A percentile compares a stretch with the other conserved stretches of the same genome.
phyloP scores from a whole-genome alignment of 2,797 vertebrate genomes.

The Arctocebus calabarensis region DNA sequence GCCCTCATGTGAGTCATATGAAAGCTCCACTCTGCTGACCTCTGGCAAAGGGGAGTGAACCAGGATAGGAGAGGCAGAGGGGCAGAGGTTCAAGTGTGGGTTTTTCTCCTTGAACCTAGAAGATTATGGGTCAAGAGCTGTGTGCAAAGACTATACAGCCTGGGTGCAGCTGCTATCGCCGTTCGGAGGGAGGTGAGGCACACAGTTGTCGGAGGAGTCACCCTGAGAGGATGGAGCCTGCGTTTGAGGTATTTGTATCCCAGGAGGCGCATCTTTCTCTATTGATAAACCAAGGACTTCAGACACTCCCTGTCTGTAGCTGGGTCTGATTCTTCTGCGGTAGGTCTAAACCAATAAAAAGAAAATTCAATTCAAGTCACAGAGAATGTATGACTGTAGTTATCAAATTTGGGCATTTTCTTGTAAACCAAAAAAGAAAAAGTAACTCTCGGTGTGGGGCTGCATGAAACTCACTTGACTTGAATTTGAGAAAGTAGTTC shows the following conservation, averaged over 20 bases:
- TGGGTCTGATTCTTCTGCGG: constrained; percentile 51
- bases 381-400: constrained; percentile 67
- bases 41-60: constrained; percentile 71
- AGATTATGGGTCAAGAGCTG: constrained; percentile 89
- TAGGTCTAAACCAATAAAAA: constrained; percentile 61
- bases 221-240: constrained; percentile 21
- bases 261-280: constrained; percentile 43
- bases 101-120: constrained; percentile 67
- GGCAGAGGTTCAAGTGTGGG: constrained; percentile 11
- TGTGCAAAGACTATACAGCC: constrained; percentile 84
- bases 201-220: constrained; percentile 57
- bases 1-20: constrained; percentile 89
- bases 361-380: constrained; percentile 67
- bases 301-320: constrained; percentile 45
- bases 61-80: constrained; percentile 57
- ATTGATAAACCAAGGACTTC: not conserved
- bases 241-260: constrained; percentile 81
- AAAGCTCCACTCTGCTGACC: constrained; percentile 74
- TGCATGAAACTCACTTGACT: constrained; percentile 55
- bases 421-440: constrained; percentile 67
- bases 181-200: constrained; percentile 76
- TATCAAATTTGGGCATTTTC: constrained; percentile 67
- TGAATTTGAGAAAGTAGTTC: constrained; percentile 54
- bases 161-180: constrained; percentile 86
- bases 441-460: constrained; percentile 51